phyloP scores from a whole-genome alignment of 2,888 invertebrate species.

The Lochmaea crataegi region DNA sequence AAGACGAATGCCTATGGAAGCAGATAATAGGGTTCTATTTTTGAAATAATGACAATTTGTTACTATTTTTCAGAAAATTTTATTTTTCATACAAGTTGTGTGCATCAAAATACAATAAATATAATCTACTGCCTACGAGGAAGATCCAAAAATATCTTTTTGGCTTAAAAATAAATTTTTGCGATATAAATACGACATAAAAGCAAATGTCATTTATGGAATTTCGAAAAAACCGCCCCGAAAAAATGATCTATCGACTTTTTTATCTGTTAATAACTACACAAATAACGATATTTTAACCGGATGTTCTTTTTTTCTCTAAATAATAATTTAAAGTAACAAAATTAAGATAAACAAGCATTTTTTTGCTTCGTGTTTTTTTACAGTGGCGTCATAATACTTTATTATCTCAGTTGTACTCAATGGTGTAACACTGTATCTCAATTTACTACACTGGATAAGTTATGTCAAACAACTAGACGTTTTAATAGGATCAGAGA shows the following conservation, averaged over 20 bases:
- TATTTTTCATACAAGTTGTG: background rate
- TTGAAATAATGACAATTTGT: slow-evolving; percentile 1
- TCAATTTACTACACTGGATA: too few relatives aligned
- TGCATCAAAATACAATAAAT: slow-evolving; percentile 10
- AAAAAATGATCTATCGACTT: background rate
- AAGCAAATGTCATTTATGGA: background rate
- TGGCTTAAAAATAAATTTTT: slow-evolving; percentile 1
- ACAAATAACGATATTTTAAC: too few relatives aligned
- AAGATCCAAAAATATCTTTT: slow-evolving; percentile 5
- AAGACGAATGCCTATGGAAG: background rate
- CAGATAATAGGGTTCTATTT: background rate
- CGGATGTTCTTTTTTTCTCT: too few relatives aligned
- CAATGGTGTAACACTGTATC: too few relatives aligned
- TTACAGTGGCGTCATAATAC: too few relatives aligned
- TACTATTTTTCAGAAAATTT: background rate
- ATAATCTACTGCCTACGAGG: slow-evolving; percentile 1
- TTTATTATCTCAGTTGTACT: too few relatives aligned
- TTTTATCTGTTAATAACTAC: background rate
- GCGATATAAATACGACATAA: background rate
- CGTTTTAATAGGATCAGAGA: too few relatives aligned
- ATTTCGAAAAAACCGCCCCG: background rate
- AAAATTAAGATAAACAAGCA: too few relatives aligned
- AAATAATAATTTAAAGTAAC: too few relatives aligned
- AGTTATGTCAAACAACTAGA: too few relatives aligned
- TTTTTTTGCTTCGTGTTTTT: too few relatives aligned